Percentiles rank a stretch among this genome's conserved stretches.
phyloP scores from a whole-genome alignment of 2,113 vertebrate genomes.

The Bos indicus region DNA sequence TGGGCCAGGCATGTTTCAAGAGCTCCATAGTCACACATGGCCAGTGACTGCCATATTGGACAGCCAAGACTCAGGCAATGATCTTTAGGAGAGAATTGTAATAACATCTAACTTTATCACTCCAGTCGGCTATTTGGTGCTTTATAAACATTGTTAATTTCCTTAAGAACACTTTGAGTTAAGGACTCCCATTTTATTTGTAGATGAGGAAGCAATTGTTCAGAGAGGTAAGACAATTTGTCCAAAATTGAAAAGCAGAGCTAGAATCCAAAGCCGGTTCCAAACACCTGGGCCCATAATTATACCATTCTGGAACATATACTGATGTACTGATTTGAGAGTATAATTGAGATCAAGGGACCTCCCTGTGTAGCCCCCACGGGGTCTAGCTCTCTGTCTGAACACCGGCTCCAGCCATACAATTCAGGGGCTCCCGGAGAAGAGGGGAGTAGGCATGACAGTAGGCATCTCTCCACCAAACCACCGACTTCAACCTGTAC shows the following conservation, averaged over 20 bases:
- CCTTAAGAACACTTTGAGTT: neutral
- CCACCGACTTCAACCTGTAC: constrained; percentile 78
- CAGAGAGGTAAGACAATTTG: neutral
- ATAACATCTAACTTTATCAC: neutral
- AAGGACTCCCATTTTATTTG: neutral
- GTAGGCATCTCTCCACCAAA: constrained; percentile 66
- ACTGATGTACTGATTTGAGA: neutral
- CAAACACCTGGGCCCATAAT: neutral
- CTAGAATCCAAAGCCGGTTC: neutral
- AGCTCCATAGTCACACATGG: rapidly evolving
- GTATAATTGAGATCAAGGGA: neutral
- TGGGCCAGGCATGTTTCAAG: neutral
- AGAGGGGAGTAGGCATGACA: neutral
- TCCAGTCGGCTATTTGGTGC: neutral
- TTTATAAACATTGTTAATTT: neutral
- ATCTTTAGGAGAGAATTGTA: neutral
- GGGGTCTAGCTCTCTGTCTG: neutral
- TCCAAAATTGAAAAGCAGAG: neutral
- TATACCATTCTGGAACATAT: neutral
- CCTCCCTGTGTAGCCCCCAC: rapidly evolving
- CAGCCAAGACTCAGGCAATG: neutral
- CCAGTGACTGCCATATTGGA: neutral
- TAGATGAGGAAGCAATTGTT: neutral
- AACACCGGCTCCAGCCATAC: neutral
- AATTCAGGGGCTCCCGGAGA: neutral